phyloP scores from a whole-genome alignment of 2,113 vertebrate genomes.

The Chamaea fasciata region DNA sequence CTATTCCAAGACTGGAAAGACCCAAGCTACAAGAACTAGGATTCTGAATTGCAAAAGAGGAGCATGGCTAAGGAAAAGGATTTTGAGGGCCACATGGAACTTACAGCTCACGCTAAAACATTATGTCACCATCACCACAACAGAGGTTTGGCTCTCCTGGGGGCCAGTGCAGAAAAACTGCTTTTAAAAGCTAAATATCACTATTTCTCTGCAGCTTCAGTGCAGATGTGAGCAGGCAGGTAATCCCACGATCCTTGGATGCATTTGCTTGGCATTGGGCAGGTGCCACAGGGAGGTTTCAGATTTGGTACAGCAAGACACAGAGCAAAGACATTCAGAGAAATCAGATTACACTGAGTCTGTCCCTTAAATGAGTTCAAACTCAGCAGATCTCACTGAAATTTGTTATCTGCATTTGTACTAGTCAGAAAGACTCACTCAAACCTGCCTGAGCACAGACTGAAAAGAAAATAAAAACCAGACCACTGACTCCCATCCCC shows the following conservation, averaged over 20 bases:
- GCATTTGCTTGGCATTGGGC: background rate
- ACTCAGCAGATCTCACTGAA: background rate
- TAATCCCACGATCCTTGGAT: background rate
- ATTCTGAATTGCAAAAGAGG: background rate
- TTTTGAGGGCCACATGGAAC: background rate
- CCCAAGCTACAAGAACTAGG: background rate
- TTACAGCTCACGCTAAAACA: background rate
- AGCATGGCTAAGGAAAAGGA: background rate
- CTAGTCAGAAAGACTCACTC: background rate
- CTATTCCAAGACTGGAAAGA: background rate
- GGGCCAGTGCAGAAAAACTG: background rate
- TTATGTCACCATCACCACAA: background rate
- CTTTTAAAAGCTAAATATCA: background rate
- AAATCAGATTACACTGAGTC: background rate
- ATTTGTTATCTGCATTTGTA: background rate
- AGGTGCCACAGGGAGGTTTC: background rate
- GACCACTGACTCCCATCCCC: background rate
- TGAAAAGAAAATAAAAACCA: background rate
- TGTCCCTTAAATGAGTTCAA: background rate
- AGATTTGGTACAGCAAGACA: background rate
- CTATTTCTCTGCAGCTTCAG: background rate
- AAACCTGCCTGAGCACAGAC: background rate
- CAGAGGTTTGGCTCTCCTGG: background rate
- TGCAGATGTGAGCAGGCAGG: background rate
- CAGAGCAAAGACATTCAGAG: background rate